Base-by-base conservation (phyloP, 2,113 vertebrate genomes). In the Dromas ardeola region DNA sequence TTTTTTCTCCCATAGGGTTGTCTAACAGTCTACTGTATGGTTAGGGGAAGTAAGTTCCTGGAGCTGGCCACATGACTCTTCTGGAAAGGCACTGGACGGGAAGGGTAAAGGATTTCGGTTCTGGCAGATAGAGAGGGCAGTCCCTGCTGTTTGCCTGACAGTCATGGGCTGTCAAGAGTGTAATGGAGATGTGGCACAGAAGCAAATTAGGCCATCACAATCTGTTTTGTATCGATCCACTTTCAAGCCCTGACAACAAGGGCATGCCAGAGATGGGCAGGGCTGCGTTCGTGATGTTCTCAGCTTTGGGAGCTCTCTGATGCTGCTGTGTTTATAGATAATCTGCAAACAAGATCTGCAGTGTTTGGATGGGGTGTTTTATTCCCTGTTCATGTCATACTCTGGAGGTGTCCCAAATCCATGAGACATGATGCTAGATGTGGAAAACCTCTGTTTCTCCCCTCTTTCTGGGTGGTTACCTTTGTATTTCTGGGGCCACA, bases 251-350 rank as follows among this genome's bases (percentile, higher is more conserved):
- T 91, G 62, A 94, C 86, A 81, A 55, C 86, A 84, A 84, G 77
- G 40, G 38, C 70, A 73, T 95, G 66, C 95, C 96, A 85, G 89
- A 93, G 77, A 87, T 66, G 91, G 96, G 97, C 83, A 93, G 95
- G 95, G 91, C 81, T 77, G 59, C 1, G 11, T 52, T 95, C 73
- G 36, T 36, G 45, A 63, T 80, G 81, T 95, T 95, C 53, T 95
- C 94, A 95, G 88, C 77, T 94, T 43, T 85, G 94, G 69, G 92
- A 96, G 70, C 43, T 92, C 77, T 93, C 72, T 72, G 77, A 7
- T 72, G 89, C 20, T 61, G 45, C 58, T 79, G 58, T 94, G 92
- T 79, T 91, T 50, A 47, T 21, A 62, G 73, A 62, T 50, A 95
- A 95, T 95, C 94, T 93, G 36, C 49, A 70, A 89, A 73, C 22